Base-by-base conservation (phyloP, 2,113 vertebrate species). In the Patagioenas fasciata region DNA sequence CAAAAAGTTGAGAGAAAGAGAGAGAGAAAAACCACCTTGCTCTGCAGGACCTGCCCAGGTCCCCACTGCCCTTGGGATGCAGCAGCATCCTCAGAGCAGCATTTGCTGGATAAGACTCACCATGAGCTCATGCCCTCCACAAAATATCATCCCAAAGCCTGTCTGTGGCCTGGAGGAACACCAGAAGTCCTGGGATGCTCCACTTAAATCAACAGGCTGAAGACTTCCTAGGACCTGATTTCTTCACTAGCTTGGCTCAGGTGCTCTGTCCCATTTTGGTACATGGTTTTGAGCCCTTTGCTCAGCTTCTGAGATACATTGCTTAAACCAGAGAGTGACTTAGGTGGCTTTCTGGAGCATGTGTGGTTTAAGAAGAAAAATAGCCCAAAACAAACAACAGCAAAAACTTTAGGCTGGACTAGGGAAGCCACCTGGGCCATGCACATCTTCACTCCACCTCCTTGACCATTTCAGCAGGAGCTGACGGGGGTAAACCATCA, bases 381-480 rank as follows among this genome's bases (percentile, higher is more conserved):
- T 3, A 56, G 2, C 12, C 34, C 21, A 32, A 64, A 51, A 38
- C 15, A 84, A 26, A 25, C 9, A 47, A 50, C 2, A 19, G n/a
- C 50, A 18, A 34, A 58, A 53, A n/a, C 11, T 7, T 32, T 14
- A 29, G 21, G 29, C 42, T 36, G 47, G 82, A 54, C 6, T 18
- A 36, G 51, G 13, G 38, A 51, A 66, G 12, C 21, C 5, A 1
- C 60, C 26, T 13, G 38, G 26, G 47, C 67, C 6, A 0, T 1
- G 24, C 25, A 51, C 44, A 36, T 5, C 81, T 20, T 31, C 25
- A 1, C 38, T 58, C 66, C 25, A 15, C 26, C 69, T 48, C 61
- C 42, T 31, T 29, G 1, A 29, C 34, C 18, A 4, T 3, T 9
- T 9, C 40, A 32, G 23, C 0, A 0, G 82, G 29, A 13, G 40